These are phyloP conservation scores for Nebria ingens DNA, from an alignment of 1,140 invertebrate genomes.

Conservation along the genomic window DNA sequence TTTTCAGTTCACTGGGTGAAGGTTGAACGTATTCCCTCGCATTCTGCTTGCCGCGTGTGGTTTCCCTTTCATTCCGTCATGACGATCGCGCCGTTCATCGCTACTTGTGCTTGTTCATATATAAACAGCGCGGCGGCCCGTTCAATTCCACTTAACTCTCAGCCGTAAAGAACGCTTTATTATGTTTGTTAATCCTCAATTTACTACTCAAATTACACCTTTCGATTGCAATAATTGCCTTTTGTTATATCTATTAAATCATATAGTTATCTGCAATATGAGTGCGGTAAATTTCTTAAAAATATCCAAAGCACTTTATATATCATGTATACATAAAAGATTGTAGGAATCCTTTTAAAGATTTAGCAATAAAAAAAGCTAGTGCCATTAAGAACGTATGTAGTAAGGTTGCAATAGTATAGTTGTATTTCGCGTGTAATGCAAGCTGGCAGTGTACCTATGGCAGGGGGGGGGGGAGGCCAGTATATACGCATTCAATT, in stretches of 20 bases:
- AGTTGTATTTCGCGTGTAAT: too few relatives aligned
- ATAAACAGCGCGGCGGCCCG: background rate
- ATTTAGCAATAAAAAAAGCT: too few relatives aligned
- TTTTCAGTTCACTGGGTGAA: slow-evolving; percentile 20
- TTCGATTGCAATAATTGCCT: too few relatives aligned
- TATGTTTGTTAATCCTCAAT: background rate
- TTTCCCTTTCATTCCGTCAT: background rate
- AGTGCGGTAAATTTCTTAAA: too few relatives aligned
- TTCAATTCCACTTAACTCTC: background rate
- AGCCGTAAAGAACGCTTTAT: background rate
- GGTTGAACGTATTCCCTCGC: slow-evolving; percentile 8
- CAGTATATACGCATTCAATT: background rate
- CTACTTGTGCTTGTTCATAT: background rate
- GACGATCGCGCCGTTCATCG: background rate
- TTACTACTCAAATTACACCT: slow-evolving; percentile 6
- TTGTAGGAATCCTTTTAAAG: too few relatives aligned
- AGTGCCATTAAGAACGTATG: too few relatives aligned
- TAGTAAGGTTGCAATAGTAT: background rate
- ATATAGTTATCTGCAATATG: too few relatives aligned
- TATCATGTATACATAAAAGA: too few relatives aligned
- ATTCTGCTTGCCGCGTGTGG: background rate
- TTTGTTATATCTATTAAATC: too few relatives aligned
- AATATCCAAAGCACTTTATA: too few relatives aligned
- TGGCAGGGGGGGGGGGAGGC: background rate
- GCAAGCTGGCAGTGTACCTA: background rate